Conservation (phyloP, 2,113 vertebrate species). For the Pluvianellus socialis region DNA sequence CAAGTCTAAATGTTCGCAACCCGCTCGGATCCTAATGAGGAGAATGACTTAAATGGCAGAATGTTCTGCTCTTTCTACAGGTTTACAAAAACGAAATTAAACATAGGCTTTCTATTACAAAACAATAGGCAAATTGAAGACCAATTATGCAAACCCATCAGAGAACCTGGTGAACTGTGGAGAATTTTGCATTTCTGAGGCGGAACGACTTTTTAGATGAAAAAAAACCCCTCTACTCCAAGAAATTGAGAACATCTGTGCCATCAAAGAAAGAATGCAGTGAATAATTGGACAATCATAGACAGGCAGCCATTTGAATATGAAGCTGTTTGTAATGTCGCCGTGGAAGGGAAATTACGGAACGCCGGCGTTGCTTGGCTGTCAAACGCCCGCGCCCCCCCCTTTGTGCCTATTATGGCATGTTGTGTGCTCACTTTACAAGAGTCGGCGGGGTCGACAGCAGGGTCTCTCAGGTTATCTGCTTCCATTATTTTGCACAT, state of each 20-base stretch:
- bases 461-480: not conserved
- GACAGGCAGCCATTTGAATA: conserved; percentile 74
- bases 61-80: conserved; percentile 70
- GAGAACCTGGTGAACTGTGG: conserved; percentile 71
- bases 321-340: conserved; percentile 63
- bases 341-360: conserved; percentile 50
- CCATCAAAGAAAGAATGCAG: conserved; percentile 75
- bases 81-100: conserved; percentile 79
- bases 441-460: not conserved
- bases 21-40: conserved; percentile 32
- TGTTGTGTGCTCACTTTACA: not conserved
- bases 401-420: conserved; percentile 26
- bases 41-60: conserved; percentile 61
- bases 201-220: conserved; percentile 71
- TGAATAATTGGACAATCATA: conserved; percentile 83
- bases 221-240: conserved; percentile 60
- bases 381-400: not conserved
- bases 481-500: conserved; percentile 1
- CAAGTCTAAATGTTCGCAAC: conserved; percentile 16
- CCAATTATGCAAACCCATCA: conserved; percentile 80
- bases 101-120: conserved; percentile 75
- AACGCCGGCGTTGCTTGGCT: not conserved
- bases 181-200: conserved; percentile 78
- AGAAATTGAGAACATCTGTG: conserved; percentile 83
- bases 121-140: conserved; percentile 81